Percentiles rank a stretch among this genome's conserved stretches.
phyloP scores from a whole-genome alignment of 2,888 invertebrate species.

The Hymenopus coronatus region DNA sequence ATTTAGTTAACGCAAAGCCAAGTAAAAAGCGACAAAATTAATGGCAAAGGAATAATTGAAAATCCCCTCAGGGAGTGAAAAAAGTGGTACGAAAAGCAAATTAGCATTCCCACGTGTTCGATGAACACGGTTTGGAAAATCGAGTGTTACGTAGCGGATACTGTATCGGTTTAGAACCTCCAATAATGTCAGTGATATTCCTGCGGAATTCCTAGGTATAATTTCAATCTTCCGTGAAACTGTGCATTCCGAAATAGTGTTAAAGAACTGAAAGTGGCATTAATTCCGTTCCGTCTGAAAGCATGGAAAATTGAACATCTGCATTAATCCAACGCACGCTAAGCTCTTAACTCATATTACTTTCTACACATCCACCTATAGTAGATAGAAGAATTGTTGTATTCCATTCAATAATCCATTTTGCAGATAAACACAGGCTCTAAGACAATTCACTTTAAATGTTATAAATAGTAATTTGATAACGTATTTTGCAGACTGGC shows the following conservation, averaged over 20 bases:
- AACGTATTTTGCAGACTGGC: too few species aligned
- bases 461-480: too few species aligned
- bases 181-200: background rate
- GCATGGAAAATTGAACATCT: too few species aligned
- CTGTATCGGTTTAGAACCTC: background rate
- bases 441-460: too few species aligned
- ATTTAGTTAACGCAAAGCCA: background rate
- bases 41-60: background rate
- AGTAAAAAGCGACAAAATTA: background rate
- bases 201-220: background rate
- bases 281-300: too few species aligned
- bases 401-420: too few species aligned
- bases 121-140: background rate
- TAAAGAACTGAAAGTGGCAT: too few species aligned
- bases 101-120: background rate
- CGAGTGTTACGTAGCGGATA: background rate
- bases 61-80: background rate
- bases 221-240: background rate
- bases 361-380: too few species aligned
- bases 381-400: too few species aligned
- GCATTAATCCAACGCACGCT: too few species aligned
- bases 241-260: background rate
- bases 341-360: too few species aligned
- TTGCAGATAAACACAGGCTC: too few species aligned
- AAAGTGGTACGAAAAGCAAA: background rate